Evolutionary conservation across 2,888 invertebrate genomes (phyloP).

Genomic region (Caenorhabditis angaria): DNA sequence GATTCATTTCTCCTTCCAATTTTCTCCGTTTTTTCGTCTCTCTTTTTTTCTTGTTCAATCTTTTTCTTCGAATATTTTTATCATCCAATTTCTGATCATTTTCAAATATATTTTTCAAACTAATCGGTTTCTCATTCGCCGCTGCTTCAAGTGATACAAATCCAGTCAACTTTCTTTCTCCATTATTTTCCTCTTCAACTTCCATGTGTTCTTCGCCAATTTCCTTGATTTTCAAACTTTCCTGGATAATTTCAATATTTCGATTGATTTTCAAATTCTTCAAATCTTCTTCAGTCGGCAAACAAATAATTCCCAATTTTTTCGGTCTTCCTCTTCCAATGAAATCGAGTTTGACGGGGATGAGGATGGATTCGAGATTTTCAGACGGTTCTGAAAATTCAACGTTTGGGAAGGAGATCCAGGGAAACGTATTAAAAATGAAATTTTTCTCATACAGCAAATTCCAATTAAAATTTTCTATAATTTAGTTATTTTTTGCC

Average conservation of each 20-base stretch:
- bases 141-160: slow-evolving; percentile 45
- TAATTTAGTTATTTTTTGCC: too few relatives aligned
- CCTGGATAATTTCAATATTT: slow-evolving; percentile 31
- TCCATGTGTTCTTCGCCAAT: slow-evolving; percentile 20
- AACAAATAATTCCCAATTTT: slow-evolving; percentile 42
- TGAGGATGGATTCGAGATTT: slow-evolving; percentile 15
- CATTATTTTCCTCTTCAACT: slow-evolving; percentile 7
- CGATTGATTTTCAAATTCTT: slow-evolving; percentile 7
- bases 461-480: too few relatives aligned
- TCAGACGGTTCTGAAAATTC: slow-evolving; percentile 1
- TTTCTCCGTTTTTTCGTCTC: slow-evolving; percentile 44
- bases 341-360: slow-evolving; percentile 44
- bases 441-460: too few relatives aligned
- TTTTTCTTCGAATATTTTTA: slow-evolving; percentile 2
- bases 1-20: slow-evolving; percentile 21
- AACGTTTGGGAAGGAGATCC: too few relatives aligned
- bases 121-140: slow-evolving; percentile 48
- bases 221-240: slow-evolving; percentile 1
- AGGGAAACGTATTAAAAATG: too few relatives aligned
- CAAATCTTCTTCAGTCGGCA: slow-evolving; percentile 31
- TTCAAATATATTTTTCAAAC: slow-evolving; percentile 38
- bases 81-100: slow-evolving; percentile 21
- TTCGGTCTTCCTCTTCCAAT: slow-evolving; percentile 49
- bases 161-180: slow-evolving; percentile 28
- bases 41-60: slow-evolving; percentile 40